Percentiles rank a stretch among this genome's conserved stretches.
Conservation (phyloP, 2,797 vertebrate genomes). For the Rhynchonycteris naso region DNA sequence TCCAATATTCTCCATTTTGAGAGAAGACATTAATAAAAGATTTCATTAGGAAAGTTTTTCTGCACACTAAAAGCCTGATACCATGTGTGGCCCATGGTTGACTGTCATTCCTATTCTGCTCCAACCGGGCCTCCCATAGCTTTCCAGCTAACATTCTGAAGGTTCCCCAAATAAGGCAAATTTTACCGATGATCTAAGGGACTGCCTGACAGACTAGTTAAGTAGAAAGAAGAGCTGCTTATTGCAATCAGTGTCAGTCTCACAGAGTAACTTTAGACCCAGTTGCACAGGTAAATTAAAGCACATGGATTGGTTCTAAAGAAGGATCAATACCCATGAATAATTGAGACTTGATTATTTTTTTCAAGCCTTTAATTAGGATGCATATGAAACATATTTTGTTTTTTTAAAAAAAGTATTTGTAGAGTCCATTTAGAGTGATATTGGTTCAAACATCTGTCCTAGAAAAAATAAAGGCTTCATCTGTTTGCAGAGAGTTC, state of each 20-base stretch:
- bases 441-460: not conserved
- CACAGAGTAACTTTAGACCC: not conserved
- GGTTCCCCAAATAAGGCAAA: not conserved
- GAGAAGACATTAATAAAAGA: not conserved
- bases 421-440: not conserved
- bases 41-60: not conserved
- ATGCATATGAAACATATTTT: not conserved
- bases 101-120: not conserved
- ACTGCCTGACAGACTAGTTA: not conserved
- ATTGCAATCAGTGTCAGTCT: not conserved
- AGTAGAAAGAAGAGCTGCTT: not conserved
- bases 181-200: not conserved
- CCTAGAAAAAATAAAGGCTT: not conserved
- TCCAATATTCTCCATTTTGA: not conserved
- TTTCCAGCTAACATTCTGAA: not conserved
- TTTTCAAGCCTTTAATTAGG: not conserved
- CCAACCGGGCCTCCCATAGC: not conserved
- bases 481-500: not conserved
- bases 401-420: conserved; percentile 4
- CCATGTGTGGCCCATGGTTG: not conserved
- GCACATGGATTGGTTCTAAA: not conserved
- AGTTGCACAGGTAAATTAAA: not conserved
- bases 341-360: not conserved
- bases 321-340: not conserved
- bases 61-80: not conserved